A percentile compares a stretch with the other conserved stretches of the same genome.
phyloP scores from a whole-genome alignment of 1,140 invertebrate species.

The Eueides isabella region DNA sequence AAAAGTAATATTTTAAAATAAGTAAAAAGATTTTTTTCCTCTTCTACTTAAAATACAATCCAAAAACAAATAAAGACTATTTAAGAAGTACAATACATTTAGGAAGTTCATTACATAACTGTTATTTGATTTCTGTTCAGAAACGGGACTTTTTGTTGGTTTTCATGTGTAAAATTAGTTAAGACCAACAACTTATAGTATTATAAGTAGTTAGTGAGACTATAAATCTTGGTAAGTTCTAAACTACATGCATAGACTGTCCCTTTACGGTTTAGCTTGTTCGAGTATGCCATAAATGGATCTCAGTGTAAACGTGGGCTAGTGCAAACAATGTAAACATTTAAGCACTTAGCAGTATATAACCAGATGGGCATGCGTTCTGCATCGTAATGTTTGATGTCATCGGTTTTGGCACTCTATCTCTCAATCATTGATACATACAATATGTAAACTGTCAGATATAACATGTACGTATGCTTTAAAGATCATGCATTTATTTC shows the following conservation, averaged over 20 bases:
- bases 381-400: background rate
- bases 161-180: background rate
- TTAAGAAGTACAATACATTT: too few species aligned
- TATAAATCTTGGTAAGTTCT: background rate
- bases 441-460: background rate
- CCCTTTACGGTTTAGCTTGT: constrained; percentile 3
- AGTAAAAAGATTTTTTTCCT: too few species aligned
- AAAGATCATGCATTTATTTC: background rate
- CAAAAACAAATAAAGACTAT: too few species aligned
- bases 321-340: background rate
- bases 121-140: too few species aligned
- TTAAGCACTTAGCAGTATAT: constrained; percentile 7
- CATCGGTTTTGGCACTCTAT: constrained; percentile 5
- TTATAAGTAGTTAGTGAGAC: background rate
- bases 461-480: background rate
- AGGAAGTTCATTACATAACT: too few species aligned
- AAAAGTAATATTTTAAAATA: too few species aligned
- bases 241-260: background rate
- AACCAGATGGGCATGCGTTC: background rate
- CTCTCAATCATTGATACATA: background rate
- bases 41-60: too few species aligned
- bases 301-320: constrained; percentile 1
- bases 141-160: background rate
- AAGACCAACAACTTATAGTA: background rate
- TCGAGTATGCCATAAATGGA: constrained; percentile 4